phyloP scores from a whole-genome alignment of 2,888 invertebrate genomes.

The Acanthosoma haemorrhoidale region DNA sequence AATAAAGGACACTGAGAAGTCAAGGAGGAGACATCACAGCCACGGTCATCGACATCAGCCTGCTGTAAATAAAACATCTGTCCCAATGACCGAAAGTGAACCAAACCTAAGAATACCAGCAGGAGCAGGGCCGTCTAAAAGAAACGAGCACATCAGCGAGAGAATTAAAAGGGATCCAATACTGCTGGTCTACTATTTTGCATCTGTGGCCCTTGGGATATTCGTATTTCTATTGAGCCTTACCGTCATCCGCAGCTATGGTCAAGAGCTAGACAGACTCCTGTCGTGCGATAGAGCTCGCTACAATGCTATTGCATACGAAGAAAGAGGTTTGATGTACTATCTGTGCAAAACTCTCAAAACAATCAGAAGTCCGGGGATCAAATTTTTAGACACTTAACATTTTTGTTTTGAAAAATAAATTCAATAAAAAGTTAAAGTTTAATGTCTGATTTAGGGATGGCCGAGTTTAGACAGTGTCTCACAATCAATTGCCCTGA shows the following conservation, averaged over 20 bases:
- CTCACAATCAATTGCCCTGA: too few relatives aligned
- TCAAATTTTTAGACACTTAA: slow-evolving; percentile 1
- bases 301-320: slow-evolving; percentile 7
- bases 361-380: slow-evolving; percentile 1
- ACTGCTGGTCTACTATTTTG: background rate
- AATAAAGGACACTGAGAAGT: background rate
- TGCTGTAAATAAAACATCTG: background rate
- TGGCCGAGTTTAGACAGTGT: too few relatives aligned
- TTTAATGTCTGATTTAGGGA: too few relatives aligned
- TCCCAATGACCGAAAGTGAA: background rate
- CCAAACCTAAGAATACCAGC: background rate
- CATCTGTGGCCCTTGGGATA: background rate
- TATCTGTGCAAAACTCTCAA: slow-evolving; percentile 6
- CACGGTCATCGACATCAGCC: background rate
- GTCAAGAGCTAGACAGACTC: slow-evolving; percentile 5
- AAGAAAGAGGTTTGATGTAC: slow-evolving; percentile 4
- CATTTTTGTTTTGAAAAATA: too few relatives aligned
- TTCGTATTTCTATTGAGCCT: background rate
- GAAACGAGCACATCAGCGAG: too few relatives aligned
- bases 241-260: background rate
- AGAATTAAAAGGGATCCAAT: background rate
- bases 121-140: too few relatives aligned
- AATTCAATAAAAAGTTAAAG: too few relatives aligned
- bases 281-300: background rate
- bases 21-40: background rate